A percentile compares a stretch with the other conserved stretches of the same genome.
These are phyloP conservation scores for Plectus sambesii DNA, from an alignment of 1,140 invertebrate species.

Conservation along the genomic window DNA sequence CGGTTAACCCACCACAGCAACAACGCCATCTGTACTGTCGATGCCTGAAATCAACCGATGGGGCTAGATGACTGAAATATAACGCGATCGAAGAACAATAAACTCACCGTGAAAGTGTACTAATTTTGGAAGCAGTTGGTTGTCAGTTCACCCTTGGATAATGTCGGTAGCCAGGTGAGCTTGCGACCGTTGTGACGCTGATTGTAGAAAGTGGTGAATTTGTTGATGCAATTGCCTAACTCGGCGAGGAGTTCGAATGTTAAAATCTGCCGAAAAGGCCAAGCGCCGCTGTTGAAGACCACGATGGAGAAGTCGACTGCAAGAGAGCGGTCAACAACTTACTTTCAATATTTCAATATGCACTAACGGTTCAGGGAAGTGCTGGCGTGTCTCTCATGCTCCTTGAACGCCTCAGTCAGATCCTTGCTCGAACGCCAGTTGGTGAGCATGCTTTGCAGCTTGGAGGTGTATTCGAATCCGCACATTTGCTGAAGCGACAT, in stretches of 20 bases:
- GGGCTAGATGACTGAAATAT: conserved; percentile 48
- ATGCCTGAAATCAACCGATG: conserved; percentile 80
- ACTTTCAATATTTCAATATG: too few relatives aligned
- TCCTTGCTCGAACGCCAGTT: conserved; percentile 96
- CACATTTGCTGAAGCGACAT: too few relatives aligned
- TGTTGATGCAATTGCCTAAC: conserved; percentile 81
- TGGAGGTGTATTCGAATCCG: conserved; percentile 98
- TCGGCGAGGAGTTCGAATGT: conserved; percentile 48
- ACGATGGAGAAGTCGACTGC: conserved; percentile 50
- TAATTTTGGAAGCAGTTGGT: conserved; percentile 77
- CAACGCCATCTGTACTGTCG: conserved; percentile 96
- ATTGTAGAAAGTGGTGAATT: conserved; percentile 89
- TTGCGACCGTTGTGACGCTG: conserved; percentile 89
- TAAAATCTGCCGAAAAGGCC: conserved; percentile 92
- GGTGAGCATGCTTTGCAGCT: conserved; percentile 90
- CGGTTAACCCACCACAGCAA: too few relatives aligned
- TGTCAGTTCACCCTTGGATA: conserved; percentile 91
- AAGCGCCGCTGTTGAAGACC: conserved; percentile 87
- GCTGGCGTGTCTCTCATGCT: too few relatives aligned
- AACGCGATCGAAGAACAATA: too few relatives aligned
- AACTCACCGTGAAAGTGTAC: conserved; percentile 52
- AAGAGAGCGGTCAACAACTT: too few relatives aligned
- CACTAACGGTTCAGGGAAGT: too few relatives aligned
- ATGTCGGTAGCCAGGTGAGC: conserved; percentile 92
- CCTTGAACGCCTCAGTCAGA: conserved; percentile 42